Base-by-base conservation (phyloP, 2,888 invertebrate genomes). In the Zele albiditarsus region DNA sequence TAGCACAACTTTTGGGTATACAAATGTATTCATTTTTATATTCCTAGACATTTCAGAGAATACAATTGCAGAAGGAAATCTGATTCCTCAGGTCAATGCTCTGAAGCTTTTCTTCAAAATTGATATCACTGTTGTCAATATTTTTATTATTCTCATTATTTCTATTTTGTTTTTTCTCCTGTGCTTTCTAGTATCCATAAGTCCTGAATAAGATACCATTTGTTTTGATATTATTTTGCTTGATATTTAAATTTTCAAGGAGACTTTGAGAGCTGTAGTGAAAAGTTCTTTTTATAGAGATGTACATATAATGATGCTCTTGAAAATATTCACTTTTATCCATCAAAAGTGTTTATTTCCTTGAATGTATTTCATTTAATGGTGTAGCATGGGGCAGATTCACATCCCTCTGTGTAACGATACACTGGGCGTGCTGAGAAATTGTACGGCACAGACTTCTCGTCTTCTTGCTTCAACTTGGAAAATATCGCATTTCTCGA, bases 401-500 rank as follows among this genome's bases (percentile, higher is more conserved):
- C 12, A 12, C 38, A 38, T 16, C 46, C 46, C 5, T 46, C n/a
- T n/a, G 16, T 46, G 46, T 46, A 53, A 53, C 8, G 20, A 53
- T 20, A 53, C 5, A 53, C 20, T 20, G 53, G 8, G 20, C 6
- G 3, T 53, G 53, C n/a, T 53, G 23, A 20, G 8, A n/a, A 53
- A 20, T 53, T 20, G 53, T 10, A 20, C n/a, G 6, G 8, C 6
- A 20, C 6, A 20, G 6, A 53, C 20, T 53, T 23, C 20, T 53
- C 20, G n/a, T 46, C n/a, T 46, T n/a, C 46, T 46, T 8, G 16
- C 23, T 28, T 42, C 62, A 25, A 46, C 38, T 60, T 68, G 31
- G 38, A 71, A 62, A 71, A 71, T 71, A 71, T 71, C 71, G 49
- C 71, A 42, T 71, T 71, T 62, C 71, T 71, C 62, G 49, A 60